These are phyloP conservation scores for Paratilapia polleni DNA, from an alignment of 2,113 vertebrate genomes.

Conservation along the genomic window DNA sequence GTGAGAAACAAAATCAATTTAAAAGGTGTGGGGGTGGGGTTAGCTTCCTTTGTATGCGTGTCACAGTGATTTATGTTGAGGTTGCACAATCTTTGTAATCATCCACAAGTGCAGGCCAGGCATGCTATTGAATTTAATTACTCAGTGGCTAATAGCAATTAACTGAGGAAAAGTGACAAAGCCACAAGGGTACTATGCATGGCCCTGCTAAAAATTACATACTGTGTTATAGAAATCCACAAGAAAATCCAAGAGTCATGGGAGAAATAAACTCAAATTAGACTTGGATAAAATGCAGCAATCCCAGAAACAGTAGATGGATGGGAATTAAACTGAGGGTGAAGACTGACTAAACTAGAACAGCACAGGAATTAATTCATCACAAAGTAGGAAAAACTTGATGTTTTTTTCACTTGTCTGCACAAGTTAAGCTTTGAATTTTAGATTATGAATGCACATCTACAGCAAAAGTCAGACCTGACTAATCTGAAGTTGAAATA, in stretches of 20 bases:
- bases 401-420: background rate
- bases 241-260: conserved; percentile 6
- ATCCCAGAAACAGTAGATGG: background rate
- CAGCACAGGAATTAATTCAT: background rate
- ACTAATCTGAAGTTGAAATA: background rate
- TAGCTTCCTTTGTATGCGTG: conserved; percentile 42
- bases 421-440: background rate
- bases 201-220: conserved; percentile 23
- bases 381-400: background rate
- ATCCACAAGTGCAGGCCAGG: conserved; percentile 25
- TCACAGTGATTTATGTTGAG: conserved; percentile 57
- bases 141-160: conserved; percentile 36
- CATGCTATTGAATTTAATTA: conserved; percentile 42
- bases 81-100: conserved; percentile 47
- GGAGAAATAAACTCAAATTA: conserved; percentile 18
- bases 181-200: conserved; percentile 39
- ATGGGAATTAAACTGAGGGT: background rate
- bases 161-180: conserved; percentile 40
- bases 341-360: background rate
- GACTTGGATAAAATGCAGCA: background rate
- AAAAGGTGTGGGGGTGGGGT: background rate
- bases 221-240: conserved; percentile 18
- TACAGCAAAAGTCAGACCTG: background rate
- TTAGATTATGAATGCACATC: background rate
- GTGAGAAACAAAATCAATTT: conserved; percentile 28